Evolutionary conservation across 2,113 vertebrate genomes (phyloP), one percentile per base, ranked within the genome.

Genomic region (Hystrix brachyura): DNA sequence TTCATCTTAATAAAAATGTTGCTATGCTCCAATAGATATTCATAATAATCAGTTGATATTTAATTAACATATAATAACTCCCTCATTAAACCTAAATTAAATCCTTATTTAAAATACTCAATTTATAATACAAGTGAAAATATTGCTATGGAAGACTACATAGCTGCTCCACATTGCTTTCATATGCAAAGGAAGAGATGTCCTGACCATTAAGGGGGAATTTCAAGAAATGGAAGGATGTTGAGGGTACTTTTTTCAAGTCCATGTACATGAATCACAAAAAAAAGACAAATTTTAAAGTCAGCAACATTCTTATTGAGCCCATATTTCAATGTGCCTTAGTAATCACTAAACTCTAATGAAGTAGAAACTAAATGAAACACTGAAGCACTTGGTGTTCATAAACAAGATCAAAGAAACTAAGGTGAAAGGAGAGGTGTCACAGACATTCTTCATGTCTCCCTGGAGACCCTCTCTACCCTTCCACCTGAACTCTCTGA

Each of bases 31-130:
- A 3, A 98, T 98, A 98, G 98, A 98, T 98, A 98, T 98, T 98
- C 98, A 98, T 98, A 98, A 97, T 98, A 98, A 99, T 98, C 98
- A 98, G 96, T 84, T 93, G 97, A 96, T 98, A 98, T 98, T 98
- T 98, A 98, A 99, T 99, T 99, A 99, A 98, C 98, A 98, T 98
- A 98, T 98, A 98, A 99, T 98, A 98, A 98, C 97, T 98, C 98
- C 91, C 95, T 98, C 98, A 98, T 98, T 98, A 98, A 98, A 95
- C 95, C 82, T 98, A 98, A 98, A 97, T 98, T 98, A 98, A 98
- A 98, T 97, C 94, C 94, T 98, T 98, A 98, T 93, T 98, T 97
- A 80, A 97, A 98, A 95, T 93, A 97, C 96, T 98, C 96, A 81
- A 97, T 98, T 98, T 98, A 98, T 98, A 98, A 48, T 97, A 84